Conservation (phyloP, 2,797 vertebrate species). For the Cichlasoma orientale region DNA sequence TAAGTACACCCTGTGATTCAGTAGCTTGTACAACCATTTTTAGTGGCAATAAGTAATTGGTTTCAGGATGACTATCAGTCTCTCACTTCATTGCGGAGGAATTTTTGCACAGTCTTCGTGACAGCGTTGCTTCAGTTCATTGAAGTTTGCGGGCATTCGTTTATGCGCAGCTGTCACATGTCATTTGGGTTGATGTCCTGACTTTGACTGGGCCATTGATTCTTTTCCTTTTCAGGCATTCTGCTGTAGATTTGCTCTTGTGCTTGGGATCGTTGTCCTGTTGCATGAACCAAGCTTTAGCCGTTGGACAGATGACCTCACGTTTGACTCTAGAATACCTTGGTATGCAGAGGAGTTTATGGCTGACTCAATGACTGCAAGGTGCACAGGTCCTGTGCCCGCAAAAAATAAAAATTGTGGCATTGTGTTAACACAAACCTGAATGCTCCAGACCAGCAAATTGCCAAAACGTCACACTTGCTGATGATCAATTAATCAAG, state of each 20-base stretch:
- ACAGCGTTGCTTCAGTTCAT: background rate
- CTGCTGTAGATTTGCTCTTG: background rate
- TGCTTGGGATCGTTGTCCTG: too few relatives aligned
- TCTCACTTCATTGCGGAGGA: background rate
- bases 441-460: background rate
- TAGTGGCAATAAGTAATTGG: background rate
- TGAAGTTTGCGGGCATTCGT: fast-evolving
- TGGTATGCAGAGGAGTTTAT: background rate
- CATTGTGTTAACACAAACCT: background rate
- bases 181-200: background rate
- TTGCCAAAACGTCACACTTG: background rate
- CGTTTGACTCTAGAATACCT: background rate
- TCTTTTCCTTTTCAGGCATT: background rate
- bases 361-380: background rate
- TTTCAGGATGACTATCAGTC: background rate
- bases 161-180: background rate
- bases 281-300: too few relatives aligned
- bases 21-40: background rate
- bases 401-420: background rate
- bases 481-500: background rate
- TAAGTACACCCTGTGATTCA: background rate
- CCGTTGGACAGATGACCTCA: background rate
- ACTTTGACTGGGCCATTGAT: background rate
- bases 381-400: too few relatives aligned
- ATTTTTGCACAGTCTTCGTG: background rate